phyloP scores from a whole-genome alignment of 2,888 invertebrate genomes.

The Drosophila basisetae region DNA sequence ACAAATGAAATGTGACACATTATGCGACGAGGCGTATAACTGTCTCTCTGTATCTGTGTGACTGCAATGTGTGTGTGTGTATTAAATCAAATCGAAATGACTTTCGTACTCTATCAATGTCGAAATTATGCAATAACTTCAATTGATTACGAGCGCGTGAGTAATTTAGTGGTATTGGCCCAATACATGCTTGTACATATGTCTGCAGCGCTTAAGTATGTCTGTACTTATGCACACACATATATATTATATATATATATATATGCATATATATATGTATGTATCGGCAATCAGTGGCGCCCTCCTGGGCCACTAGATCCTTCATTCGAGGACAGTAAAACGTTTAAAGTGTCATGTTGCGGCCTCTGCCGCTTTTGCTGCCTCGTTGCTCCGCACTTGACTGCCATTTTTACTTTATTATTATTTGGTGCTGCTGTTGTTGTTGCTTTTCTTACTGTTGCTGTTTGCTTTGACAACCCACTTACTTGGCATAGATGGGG shows the following conservation, averaged over 20 bases:
- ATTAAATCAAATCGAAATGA: conserved; percentile 78
- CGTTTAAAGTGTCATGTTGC: conserved; percentile 75
- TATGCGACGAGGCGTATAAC: conserved; percentile 80
- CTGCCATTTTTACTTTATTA: conserved; percentile 70
- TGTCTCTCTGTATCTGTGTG: conserved; percentile 48
- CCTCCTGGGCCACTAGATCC: conserved; percentile 13
- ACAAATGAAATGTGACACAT: conserved; percentile 81
- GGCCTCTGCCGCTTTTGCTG: conserved; percentile 59
- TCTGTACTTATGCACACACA: background rate
- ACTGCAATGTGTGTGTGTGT: conserved; percentile 25
- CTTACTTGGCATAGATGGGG: conserved; percentile 67
- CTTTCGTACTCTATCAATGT: conserved; percentile 78
- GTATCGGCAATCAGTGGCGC: conserved; percentile 54
- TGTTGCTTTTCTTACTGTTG: conserved; percentile 39
- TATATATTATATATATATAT: conserved; percentile 1
- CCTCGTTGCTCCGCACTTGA: conserved; percentile 58
- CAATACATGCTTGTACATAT: background rate
- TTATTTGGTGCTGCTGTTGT: conserved; percentile 55
- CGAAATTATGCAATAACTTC: conserved; percentile 77
- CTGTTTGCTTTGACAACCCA: conserved; percentile 81
- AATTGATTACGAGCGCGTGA: conserved; percentile 73
- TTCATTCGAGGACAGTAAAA: conserved; percentile 59
- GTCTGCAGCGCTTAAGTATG: background rate
- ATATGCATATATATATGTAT: too few species aligned
- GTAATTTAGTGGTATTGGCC: conserved; percentile 53